A percentile compares a stretch with the other conserved stretches of the same genome.
Evolutionary conservation across 2,797 vertebrate genomes (phyloP).

Genomic region (Crocodylus rhombifer): DNA sequence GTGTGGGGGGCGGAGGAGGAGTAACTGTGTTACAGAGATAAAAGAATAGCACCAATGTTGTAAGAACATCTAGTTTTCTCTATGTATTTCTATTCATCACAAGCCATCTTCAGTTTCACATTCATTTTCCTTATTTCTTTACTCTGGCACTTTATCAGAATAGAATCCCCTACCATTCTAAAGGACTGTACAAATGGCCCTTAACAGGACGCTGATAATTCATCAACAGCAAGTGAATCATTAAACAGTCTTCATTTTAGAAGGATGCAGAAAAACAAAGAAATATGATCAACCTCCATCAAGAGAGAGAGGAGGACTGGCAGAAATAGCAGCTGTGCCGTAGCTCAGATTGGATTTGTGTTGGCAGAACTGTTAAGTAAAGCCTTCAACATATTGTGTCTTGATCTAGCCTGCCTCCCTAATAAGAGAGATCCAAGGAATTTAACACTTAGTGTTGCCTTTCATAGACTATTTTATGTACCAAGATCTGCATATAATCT

Average conservation of each 20-base stretch:
- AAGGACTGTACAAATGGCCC: slow-evolving; percentile 33
- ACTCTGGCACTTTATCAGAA: background rate
- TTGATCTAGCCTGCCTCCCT: slow-evolving; percentile 63
- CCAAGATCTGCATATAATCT: slow-evolving; percentile 30
- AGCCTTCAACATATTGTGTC: slow-evolving; percentile 68
- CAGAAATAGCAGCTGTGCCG: slow-evolving; percentile 71
- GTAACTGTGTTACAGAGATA: slow-evolving; percentile 66
- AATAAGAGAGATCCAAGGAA: slow-evolving; percentile 55
- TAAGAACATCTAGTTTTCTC: slow-evolving; percentile 80
- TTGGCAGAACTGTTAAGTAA: slow-evolving; percentile 77
- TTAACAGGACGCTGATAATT: slow-evolving; percentile 51
- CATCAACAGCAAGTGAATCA: slow-evolving; percentile 16
- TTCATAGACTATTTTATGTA: slow-evolving; percentile 47
- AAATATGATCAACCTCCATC: slow-evolving; percentile 63
- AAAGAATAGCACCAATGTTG: slow-evolving; percentile 78
- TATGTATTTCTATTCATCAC: slow-evolving; percentile 64
- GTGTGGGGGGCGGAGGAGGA: slow-evolving; percentile 82
- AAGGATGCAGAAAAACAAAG: slow-evolving; percentile 66
- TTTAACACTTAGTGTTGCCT: slow-evolving; percentile 50
- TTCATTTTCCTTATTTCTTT: slow-evolving; percentile 33
- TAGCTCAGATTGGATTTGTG: slow-evolving; percentile 67
- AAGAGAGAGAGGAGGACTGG: slow-evolving; percentile 48
- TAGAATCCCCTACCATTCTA: slow-evolving; percentile 14
- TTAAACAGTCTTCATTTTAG: slow-evolving; percentile 38
- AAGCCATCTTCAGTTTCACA: slow-evolving; percentile 58